Percentiles rank a stretch among this genome's conserved stretches.
Conservation (phyloP, 2,888 invertebrate species). For the Pegoplata infirma region DNA sequence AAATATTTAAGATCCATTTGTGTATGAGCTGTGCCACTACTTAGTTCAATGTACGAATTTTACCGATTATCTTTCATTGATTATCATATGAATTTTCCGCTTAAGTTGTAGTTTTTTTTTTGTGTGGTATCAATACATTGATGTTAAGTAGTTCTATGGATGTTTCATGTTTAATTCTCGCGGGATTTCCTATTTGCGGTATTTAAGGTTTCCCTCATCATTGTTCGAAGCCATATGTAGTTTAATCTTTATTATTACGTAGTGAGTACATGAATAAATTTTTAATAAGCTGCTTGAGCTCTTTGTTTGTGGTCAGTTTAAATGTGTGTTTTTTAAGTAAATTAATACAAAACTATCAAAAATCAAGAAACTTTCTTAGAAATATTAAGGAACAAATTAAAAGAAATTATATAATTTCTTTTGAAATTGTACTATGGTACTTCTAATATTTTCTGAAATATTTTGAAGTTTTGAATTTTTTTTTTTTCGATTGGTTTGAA, state of each 20-base stretch:
- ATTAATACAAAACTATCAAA: conserved; percentile 6
- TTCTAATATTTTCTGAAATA: too few species aligned
- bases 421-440: too few species aligned
- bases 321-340: not conserved
- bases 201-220: conserved; percentile 45
- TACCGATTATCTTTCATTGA: conserved; percentile 55
- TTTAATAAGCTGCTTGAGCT: conserved; percentile 23
- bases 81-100: conserved; percentile 60
- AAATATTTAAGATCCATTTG: conserved; percentile 30
- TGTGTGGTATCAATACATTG: conserved; percentile 44
- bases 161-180: conserved; percentile 46
- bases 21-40: conserved; percentile 33
- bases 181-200: conserved; percentile 56
- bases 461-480: too few species aligned
- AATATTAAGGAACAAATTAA: not conserved
- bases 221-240: conserved; percentile 50
- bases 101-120: conserved; percentile 44
- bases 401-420: not conserved
- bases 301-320: conserved; percentile 35
- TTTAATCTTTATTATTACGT: conserved; percentile 58
- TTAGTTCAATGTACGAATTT: conserved; percentile 52
- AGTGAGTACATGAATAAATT: conserved; percentile 20
- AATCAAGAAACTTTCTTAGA: not conserved
- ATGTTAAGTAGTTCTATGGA: not conserved
- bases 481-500: too few species aligned